A percentile compares a stretch with the other conserved stretches of the same genome.
phyloP scores from a whole-genome alignment of 2,113 vertebrate genomes.

The Crotalus tigris region DNA sequence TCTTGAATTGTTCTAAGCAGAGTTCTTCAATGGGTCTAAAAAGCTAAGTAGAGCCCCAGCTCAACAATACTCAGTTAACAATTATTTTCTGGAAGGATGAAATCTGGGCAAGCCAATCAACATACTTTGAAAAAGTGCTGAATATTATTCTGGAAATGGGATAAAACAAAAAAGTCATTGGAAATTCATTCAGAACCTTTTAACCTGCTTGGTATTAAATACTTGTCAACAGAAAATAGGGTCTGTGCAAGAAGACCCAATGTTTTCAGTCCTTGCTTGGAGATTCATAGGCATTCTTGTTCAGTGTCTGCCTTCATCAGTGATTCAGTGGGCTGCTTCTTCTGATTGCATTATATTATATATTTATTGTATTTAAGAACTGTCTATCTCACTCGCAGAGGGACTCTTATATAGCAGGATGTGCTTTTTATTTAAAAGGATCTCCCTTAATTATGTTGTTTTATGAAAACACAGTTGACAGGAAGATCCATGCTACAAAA shows the following conservation, averaged over 20 bases:
- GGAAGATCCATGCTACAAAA: neutral
- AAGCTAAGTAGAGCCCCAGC: neutral
- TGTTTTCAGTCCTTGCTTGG: neutral
- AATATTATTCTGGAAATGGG: neutral
- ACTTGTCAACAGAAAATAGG: neutral
- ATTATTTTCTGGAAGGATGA: neutral
- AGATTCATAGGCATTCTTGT: neutral
- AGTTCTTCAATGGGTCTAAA: neutral
- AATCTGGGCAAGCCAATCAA: neutral
- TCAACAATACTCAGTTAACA: rapidly evolving
- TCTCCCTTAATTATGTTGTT: neutral
- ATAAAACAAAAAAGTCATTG: neutral
- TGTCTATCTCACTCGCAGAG: neutral
- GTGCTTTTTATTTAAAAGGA: neutral
- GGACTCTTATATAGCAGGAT: neutral
- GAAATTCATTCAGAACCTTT: neutral
- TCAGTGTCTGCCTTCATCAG: neutral
- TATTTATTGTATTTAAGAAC: neutral
- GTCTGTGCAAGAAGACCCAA: neutral
- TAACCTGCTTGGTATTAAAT: neutral
- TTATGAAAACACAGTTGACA: neutral
- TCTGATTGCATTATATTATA: neutral
- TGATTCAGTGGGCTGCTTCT: neutral
- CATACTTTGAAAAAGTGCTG: neutral
- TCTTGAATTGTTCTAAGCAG: neutral